Percentiles rank a stretch among this genome's conserved stretches.
These are phyloP conservation scores for Brienomyrus brachyistius DNA, from an alignment of 2,113 vertebrate genomes.

Conservation along the genomic window DNA sequence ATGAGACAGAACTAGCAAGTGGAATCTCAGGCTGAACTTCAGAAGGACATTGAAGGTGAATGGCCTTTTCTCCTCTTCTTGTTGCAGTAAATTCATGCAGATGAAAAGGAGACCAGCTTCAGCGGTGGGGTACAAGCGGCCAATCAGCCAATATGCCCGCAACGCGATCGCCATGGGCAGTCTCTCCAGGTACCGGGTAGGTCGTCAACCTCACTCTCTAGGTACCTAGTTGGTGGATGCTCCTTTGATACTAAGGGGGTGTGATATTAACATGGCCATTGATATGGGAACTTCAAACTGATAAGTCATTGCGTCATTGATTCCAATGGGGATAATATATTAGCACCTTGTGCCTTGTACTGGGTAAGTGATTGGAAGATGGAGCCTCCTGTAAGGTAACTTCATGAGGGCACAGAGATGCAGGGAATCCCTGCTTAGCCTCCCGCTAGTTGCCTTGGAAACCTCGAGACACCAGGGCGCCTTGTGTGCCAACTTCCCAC, in stretches of 20 bases:
- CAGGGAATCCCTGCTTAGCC: background rate
- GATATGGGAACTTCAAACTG: background rate
- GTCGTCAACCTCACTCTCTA: slow-evolving; percentile 27
- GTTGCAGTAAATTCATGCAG: slow-evolving; percentile 65
- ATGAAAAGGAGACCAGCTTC: slow-evolving; percentile 87
- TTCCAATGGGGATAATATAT: background rate
- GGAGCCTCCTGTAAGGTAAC: background rate
- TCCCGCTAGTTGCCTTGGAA: background rate
- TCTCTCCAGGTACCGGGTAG: slow-evolving; percentile 84
- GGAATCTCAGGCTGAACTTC: background rate
- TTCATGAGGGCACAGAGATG: background rate
- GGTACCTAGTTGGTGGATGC: background rate
- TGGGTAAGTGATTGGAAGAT: background rate
- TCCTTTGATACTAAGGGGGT: background rate
- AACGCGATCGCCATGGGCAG: slow-evolving; percentile 87
- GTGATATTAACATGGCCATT: background rate
- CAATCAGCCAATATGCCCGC: slow-evolving; percentile 89
- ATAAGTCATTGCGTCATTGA: background rate
- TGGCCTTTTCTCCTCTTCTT: background rate
- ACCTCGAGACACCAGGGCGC: background rate
- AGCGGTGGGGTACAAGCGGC: slow-evolving; percentile 91
- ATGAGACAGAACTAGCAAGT: background rate
- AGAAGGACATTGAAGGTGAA: background rate
- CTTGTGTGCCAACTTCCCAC: no score
- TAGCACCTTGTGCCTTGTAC: background rate